A percentile compares a stretch with the other conserved stretches of the same genome.
These are phyloP conservation scores for Nicator chloris DNA, from an alignment of 2,113 vertebrate species.

Conservation along the genomic window DNA sequence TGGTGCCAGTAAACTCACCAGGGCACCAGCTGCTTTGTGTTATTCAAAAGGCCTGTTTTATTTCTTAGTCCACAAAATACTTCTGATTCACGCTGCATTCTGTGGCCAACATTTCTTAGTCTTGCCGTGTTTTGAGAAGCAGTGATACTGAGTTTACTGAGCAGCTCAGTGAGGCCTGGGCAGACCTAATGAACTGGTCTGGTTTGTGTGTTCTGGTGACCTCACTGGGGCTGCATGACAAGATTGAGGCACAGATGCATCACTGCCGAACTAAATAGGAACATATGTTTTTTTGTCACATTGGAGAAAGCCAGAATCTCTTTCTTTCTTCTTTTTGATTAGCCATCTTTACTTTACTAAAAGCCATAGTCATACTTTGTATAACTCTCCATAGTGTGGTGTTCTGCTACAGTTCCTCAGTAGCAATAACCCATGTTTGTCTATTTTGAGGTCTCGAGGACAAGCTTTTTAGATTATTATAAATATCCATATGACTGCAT, in stretches of 20 bases:
- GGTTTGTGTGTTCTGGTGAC: background rate
- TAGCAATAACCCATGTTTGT: background rate
- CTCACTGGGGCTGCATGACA: background rate
- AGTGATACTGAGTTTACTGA: background rate
- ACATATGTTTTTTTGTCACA: background rate
- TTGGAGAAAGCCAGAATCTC: background rate
- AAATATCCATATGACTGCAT: background rate
- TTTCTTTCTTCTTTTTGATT: background rate
- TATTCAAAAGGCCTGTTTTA: background rate
- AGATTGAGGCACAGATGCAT: background rate
- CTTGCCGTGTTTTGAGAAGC: background rate
- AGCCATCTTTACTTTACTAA: background rate
- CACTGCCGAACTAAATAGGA: background rate
- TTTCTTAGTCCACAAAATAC: background rate
- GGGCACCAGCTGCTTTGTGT: background rate
- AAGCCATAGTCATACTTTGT: background rate
- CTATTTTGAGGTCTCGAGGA: background rate
- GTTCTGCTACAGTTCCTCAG: background rate
- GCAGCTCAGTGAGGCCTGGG: rapidly evolving
- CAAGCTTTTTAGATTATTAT: background rate
- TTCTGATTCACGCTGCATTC: background rate
- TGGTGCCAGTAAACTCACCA: background rate
- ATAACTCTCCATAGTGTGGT: background rate
- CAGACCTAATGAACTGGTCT: background rate
- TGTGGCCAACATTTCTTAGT: rapidly evolving